phyloP scores from a whole-genome alignment of 1,140 invertebrate genomes.

The Bombus ignitus region DNA sequence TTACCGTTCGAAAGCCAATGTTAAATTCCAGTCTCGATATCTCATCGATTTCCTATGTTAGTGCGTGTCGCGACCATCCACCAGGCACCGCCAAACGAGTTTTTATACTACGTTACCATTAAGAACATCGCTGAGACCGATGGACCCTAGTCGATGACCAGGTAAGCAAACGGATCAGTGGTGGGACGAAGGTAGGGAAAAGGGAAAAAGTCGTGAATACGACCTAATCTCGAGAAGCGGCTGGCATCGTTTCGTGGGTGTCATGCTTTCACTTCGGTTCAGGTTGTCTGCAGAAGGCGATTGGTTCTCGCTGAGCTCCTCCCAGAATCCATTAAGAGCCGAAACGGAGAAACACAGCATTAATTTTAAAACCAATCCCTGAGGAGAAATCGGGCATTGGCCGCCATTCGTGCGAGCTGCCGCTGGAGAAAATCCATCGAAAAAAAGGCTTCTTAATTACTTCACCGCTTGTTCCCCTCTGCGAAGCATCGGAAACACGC shows the following conservation, averaged over 20 bases:
- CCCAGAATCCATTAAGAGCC: conserved; percentile 81
- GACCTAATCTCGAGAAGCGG: conserved; percentile 71
- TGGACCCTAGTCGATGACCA: conserved; percentile 20
- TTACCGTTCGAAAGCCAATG: not conserved
- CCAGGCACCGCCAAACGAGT: not conserved
- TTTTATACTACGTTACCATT: not conserved
- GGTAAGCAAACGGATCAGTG: conserved; percentile 15
- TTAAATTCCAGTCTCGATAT: not conserved
- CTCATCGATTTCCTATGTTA: not conserved
- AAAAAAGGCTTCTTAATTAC: conserved; percentile 75
- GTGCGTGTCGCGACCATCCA: not conserved
- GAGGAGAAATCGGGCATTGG: conserved; percentile 71
- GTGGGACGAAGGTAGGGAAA: conserved; percentile 37
- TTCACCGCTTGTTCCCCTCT: conserved; percentile 31
- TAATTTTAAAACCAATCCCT: conserved; percentile 81
- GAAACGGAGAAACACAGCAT: conserved; percentile 80
- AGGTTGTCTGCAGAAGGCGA: conserved; percentile 72
- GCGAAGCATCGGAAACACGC: conserved; percentile 58
- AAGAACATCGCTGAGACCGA: not conserved
- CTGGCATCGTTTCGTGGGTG: conserved; percentile 78
- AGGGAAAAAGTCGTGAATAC: conserved; percentile 69
- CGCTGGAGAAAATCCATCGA: conserved; percentile 63
- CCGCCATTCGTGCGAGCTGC: conserved; percentile 70
- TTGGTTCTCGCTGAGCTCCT: conserved; percentile 80
- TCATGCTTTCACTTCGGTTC: conserved; percentile 77